Evolutionary conservation across 2,797 vertebrate genomes (phyloP).

Genomic region (Microctenopoma lineatum): DNA sequence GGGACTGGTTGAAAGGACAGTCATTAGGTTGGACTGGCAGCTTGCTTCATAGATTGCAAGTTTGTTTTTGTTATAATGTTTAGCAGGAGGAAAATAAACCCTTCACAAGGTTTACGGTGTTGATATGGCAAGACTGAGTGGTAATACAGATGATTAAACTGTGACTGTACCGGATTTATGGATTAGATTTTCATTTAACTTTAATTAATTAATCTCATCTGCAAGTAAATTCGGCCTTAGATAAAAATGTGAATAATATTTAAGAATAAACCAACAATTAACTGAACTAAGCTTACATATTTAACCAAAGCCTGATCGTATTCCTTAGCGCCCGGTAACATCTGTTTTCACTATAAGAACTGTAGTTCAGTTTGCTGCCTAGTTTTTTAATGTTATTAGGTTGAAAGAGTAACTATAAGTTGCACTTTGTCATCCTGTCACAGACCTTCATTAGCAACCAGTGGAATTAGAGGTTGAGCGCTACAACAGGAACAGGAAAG

Average conservation of each 20-base stretch:
- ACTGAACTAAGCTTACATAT: background rate
- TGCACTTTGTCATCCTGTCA: too few species aligned
- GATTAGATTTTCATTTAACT: conserved; percentile 7
- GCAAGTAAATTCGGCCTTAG: conserved; percentile 3
- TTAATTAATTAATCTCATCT: conserved; percentile 8
- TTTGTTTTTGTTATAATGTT: conserved; percentile 58
- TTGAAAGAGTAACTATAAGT: too few species aligned
- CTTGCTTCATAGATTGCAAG: conserved; percentile 57
- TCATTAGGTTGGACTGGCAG: conserved; percentile 70
- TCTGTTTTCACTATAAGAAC: background rate
- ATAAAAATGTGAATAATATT: conserved; percentile 14
- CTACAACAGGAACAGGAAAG: too few species aligned
- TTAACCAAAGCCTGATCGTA: background rate
- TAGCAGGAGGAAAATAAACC: conserved; percentile 52
- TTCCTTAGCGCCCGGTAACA: background rate
- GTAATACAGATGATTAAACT: conserved; percentile 11
- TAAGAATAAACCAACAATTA: background rate
- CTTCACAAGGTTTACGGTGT: conserved; percentile 39
- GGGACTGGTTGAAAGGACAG: conserved; percentile 73
- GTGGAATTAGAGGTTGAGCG: too few species aligned
- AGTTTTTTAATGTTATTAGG: too few species aligned
- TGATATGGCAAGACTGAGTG: conserved; percentile 40
- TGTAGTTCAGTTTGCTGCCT: background rate
- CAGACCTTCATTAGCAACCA: too few species aligned
- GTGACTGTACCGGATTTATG: background rate